Base-by-base conservation (phyloP, 2,888 invertebrate species). In the Biston betularia region DNA sequence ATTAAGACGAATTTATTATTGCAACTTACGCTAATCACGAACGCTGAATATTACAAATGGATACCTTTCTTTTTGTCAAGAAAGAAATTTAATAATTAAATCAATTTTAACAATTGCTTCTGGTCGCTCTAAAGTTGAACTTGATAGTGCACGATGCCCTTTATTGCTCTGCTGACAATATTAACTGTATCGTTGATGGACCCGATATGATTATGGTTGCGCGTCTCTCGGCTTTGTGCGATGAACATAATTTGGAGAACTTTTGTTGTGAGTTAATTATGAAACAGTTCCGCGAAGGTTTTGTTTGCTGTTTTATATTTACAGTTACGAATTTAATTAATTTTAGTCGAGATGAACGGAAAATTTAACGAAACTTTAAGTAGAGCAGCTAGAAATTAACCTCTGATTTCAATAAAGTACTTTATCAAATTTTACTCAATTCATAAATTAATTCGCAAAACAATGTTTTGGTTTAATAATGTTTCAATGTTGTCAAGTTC, bases 131-230 rank as follows among this genome's bases (percentile, higher is more conserved):
- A 24, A 33, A 24, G 54, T 24, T 10, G 14, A 3, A 54, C 8
- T 33, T 12, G 7, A 12, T 9, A 54, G 42, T 54, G 54, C 6
- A n/a, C 54, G 54, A 54, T 5, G 54, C 33, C 54, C 42, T 24
- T 33, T 8, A 54, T 12, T 42, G 49, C 49, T 63, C n/a, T 38
- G 52, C 58, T 59, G 59, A 64, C 57, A 48, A 40, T 45, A 35
- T 59, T 58, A 65, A 65, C 64, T 65, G 57, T 57, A 48, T 48
- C 38, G 15, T 5, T 38, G 65, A 65, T 65, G 59, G 49, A 14
- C 48, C 42, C 48, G 24, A 55, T 65, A 42, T 54, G 64, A 65
- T 65, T 65, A 35, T 59, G 52, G 60, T 65, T 65, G 49, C 38
- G 38, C 42, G 44, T 58, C 50, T 35, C 40, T 58, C 38, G 34